Evolutionary conservation across 2,797 vertebrate genomes (phyloP).

Genomic region (Apogon talboti): DNA sequence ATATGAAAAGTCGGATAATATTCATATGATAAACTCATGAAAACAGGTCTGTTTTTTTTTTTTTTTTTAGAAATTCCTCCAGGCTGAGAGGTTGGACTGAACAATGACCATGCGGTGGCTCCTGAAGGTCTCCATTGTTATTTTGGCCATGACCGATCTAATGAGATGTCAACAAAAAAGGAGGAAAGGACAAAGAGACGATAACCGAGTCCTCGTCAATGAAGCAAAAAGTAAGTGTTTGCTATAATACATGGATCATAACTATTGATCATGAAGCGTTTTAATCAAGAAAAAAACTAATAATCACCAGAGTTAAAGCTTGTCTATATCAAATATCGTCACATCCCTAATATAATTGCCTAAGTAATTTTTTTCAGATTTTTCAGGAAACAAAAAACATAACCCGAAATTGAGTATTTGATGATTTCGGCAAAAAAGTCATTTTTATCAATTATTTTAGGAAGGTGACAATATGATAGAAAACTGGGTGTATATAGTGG

Average conservation of each 20-base stretch:
- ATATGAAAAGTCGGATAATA: neutral
- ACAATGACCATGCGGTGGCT: slow-evolving; percentile 72
- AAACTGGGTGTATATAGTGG: too few relatives aligned
- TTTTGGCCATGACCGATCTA: slow-evolving; percentile 63
- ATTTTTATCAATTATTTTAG: too few relatives aligned
- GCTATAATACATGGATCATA: neutral
- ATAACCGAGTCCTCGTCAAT: slow-evolving; percentile 67
- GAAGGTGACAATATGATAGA: too few relatives aligned
- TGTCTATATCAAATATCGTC: too few relatives aligned
- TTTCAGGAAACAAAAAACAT: too few relatives aligned
- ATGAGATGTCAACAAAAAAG: slow-evolving; percentile 78
- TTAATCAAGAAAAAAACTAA: too few relatives aligned
- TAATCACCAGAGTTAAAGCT: too few relatives aligned
- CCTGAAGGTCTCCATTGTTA: slow-evolving; percentile 69
- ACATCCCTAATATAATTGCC: too few relatives aligned
- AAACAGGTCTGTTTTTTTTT: neutral
- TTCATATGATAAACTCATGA: neutral
- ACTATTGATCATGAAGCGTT: neutral
- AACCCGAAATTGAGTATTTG: too few relatives aligned
- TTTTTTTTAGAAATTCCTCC: neutral
- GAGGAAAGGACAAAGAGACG: slow-evolving; percentile 81
- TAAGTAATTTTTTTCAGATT: too few relatives aligned
- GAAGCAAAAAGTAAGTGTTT: slow-evolving; percentile 82
- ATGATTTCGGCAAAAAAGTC: too few relatives aligned
- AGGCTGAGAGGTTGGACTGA: slow-evolving; percentile 39